Evolutionary conservation across 2,113 vertebrate genomes (phyloP).

Genomic region (Seriola rivoliana): DNA sequence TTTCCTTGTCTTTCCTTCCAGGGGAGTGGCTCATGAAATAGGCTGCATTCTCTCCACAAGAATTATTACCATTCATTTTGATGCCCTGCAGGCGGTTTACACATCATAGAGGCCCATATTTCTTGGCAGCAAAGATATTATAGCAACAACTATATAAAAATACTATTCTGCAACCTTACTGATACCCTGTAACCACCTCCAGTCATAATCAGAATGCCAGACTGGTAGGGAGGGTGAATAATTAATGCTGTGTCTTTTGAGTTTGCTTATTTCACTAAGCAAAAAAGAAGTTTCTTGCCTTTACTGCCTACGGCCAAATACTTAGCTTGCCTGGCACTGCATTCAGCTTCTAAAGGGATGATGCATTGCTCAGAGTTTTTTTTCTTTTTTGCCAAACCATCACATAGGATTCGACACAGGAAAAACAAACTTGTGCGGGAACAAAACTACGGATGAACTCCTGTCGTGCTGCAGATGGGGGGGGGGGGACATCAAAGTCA

Average conservation of each 20-base stretch:
- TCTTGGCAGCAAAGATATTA: slow-evolving; percentile 68
- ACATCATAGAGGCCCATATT: slow-evolving; percentile 51
- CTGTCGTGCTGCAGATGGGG: slow-evolving; percentile 36
- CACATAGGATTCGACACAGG: slow-evolving; percentile 62
- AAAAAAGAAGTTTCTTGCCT: slow-evolving; percentile 71
- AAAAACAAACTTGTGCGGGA: slow-evolving; percentile 64
- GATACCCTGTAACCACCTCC: slow-evolving; percentile 69
- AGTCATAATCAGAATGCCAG: slow-evolving; percentile 77
- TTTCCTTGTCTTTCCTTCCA: slow-evolving; percentile 50
- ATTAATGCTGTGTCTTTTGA: slow-evolving; percentile 78
- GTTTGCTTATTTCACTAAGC: slow-evolving; percentile 73
- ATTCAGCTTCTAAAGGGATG: slow-evolving; percentile 64
- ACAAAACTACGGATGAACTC: slow-evolving; percentile 66
- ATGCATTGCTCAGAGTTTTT: slow-evolving; percentile 65
- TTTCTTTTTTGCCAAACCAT: slow-evolving; percentile 56
- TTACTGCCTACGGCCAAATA: slow-evolving; percentile 66
- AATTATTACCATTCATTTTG: slow-evolving; percentile 56
- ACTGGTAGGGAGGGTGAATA: slow-evolving; percentile 73
- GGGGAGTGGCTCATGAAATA: slow-evolving; percentile 54
- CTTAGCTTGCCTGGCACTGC: slow-evolving; percentile 69
- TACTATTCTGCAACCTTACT: slow-evolving; percentile 64
- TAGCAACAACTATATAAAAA: slow-evolving; percentile 13
- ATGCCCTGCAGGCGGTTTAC: slow-evolving; percentile 54
- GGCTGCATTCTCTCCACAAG: slow-evolving; percentile 40
- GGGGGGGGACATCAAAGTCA: slow-evolving; percentile 60